A percentile compares a stretch with the other conserved stretches of the same genome.
Conservation (phyloP, 2,888 invertebrate genomes). For the Spodoptera littoralis region DNA sequence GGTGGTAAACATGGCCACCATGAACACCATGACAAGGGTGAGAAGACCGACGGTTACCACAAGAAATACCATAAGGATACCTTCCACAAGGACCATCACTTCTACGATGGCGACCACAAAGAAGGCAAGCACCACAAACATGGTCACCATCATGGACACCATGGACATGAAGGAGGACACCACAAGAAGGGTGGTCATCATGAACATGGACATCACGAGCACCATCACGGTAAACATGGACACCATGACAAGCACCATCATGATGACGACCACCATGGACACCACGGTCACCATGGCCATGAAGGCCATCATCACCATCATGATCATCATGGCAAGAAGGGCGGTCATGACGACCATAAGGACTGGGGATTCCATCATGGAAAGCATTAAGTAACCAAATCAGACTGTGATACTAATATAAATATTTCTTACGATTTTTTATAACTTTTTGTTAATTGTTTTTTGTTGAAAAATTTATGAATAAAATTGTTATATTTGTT, state of each 20-base stretch:
- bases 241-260: slow-evolving; percentile 83
- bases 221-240: slow-evolving; percentile 79
- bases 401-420: slow-evolving; percentile 77
- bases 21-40: slow-evolving; percentile 83
- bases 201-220: slow-evolving; percentile 79
- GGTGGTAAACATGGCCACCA: slow-evolving; percentile 82
- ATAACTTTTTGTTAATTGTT: slow-evolving; percentile 65
- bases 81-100: slow-evolving; percentile 85
- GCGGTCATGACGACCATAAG: slow-evolving; percentile 79
- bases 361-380: slow-evolving; percentile 84
- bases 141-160: slow-evolving; percentile 82
- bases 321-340: slow-evolving; percentile 84
- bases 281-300: slow-evolving; percentile 84
- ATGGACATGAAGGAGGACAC: slow-evolving; percentile 76
- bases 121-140: slow-evolving; percentile 85
- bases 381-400: slow-evolving; percentile 76
- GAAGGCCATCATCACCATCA: slow-evolving; percentile 84
- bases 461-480: slow-evolving; percentile 47
- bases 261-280: slow-evolving; percentile 79
- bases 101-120: slow-evolving; percentile 82
- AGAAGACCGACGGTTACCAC: slow-evolving; percentile 81
- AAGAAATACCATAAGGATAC: slow-evolving; percentile 84
- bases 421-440: slow-evolving; percentile 69
- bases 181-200: slow-evolving; percentile 85
- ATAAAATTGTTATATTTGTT: slow-evolving; percentile 43